Base-by-base conservation (phyloP, 2,888 invertebrate genomes). In the Elegia similella region DNA sequence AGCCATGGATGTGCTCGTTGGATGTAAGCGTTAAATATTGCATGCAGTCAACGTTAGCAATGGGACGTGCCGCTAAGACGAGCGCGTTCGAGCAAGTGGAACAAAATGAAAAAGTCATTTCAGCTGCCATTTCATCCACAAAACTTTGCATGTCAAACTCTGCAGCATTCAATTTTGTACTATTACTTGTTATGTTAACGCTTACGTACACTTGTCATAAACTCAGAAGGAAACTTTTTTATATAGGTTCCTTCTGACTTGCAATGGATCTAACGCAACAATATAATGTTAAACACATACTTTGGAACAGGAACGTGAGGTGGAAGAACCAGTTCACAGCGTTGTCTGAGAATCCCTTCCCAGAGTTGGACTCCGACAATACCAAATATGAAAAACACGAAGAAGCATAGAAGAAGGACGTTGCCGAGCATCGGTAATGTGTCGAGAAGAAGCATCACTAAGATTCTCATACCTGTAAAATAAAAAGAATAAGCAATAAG, bases 341-440 rank as follows among this genome's bases (percentile, higher is more conserved):
- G 94, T 84, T 99, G 98, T 66, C 99, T 93, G 56, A 99, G 93
- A 62, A 99, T 97, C 52, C 99, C 99, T 84, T 99, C 97, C 99
- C 99, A 99, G 55, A 99, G 93, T 86, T 99, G 99, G 43, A 99
- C 99, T 16, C 99, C 99, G 71, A 99, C 97, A 80, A 99, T 99
- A 68, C 99, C 99, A 82, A 99, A 99, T 84, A 99, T 99, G 94
- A 99, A 99, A 95, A 99, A 99, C 61, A 99, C 99, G 93, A 99
- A 99, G 94, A 99, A 99, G 91, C 99, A 99, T 65, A 99, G 93
- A 67, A 99, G 93, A 67, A 99, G 93, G 55, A 99, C 99, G 90
- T 99, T 99, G 66, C 99, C 99, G 76, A 99, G 92, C 99, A 99
- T 99, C 12, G 99, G 99, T 67, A 99, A 93, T 6, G 99, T 99